Percentiles rank a stretch among this genome's conserved stretches.
Evolutionary conservation across 2,888 invertebrate genomes (phyloP).

Genomic region (Anticlea derivata): DNA sequence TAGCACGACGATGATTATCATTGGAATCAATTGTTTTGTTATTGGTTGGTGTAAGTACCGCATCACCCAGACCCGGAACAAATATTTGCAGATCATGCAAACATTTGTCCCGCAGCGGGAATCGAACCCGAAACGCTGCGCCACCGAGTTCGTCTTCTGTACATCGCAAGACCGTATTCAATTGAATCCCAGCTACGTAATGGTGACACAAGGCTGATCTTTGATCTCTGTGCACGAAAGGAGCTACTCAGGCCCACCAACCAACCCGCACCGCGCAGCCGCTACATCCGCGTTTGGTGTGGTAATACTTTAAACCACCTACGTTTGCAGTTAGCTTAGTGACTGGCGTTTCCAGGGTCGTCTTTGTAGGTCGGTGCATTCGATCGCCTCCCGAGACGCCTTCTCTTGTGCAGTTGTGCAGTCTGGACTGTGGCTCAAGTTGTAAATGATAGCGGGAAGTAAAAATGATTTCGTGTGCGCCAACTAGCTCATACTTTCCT

Average conservation of each 20-base stretch:
- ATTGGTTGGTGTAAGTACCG: too few species aligned
- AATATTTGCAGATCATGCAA: too few species aligned
- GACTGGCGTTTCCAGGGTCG: slow-evolving; percentile 51
- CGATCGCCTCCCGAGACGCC: slow-evolving; percentile 42
- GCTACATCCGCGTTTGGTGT: not conserved
- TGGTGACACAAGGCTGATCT: slow-evolving; percentile 19
- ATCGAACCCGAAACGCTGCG: too few species aligned
- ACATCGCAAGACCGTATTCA: too few species aligned
- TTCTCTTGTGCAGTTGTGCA: slow-evolving; percentile 38
- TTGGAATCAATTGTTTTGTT: too few species aligned
- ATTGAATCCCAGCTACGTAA: not conserved
- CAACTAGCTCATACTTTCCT: too few species aligned
- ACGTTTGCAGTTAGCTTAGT: slow-evolving; percentile 46
- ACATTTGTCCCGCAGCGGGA: too few species aligned
- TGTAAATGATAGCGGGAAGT: slow-evolving; percentile 35
- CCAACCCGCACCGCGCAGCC: not conserved
- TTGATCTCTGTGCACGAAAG: too few species aligned
- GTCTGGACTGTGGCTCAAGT: slow-evolving; percentile 35
- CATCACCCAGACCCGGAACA: too few species aligned
- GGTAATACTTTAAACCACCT: slow-evolving; percentile 34
- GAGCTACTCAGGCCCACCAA: too few species aligned
- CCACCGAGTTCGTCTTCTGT: too few species aligned
- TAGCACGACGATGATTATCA: too few species aligned
- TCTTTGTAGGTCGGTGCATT: slow-evolving; percentile 51
- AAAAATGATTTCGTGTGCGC: slow-evolving; percentile 12